These are phyloP conservation scores for Clitarchus hookeri DNA, from an alignment of 2,888 invertebrate genomes.

Conservation along the genomic window DNA sequence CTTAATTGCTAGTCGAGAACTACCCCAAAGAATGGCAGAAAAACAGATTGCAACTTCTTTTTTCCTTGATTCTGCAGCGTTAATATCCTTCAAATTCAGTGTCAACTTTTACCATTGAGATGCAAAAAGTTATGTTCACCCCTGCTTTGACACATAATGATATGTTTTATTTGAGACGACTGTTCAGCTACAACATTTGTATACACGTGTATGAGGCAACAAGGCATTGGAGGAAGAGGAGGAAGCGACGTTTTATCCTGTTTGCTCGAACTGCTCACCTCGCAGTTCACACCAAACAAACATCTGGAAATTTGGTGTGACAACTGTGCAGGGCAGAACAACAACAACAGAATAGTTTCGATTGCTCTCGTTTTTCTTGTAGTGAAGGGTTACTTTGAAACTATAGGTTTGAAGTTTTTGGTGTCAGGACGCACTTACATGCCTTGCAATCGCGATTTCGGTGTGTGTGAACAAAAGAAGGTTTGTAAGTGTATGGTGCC, in stretches of 20 bases:
- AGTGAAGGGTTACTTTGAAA: constrained; percentile 33
- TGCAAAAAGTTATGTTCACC: constrained; percentile 24
- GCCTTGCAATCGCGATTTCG: constrained; percentile 42
- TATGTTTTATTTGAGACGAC: constrained; percentile 40
- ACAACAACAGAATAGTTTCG: constrained; percentile 6
- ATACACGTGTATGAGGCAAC: constrained; percentile 25
- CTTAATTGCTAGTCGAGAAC: too few relatives aligned
- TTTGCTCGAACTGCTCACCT: too few relatives aligned
- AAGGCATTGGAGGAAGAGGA: too few relatives aligned
- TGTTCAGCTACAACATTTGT: constrained; percentile 46
- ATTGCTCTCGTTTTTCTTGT: neutral
- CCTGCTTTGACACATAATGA: constrained; percentile 17
- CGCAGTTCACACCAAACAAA: constrained; percentile 11
- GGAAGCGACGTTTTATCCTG: too few relatives aligned
- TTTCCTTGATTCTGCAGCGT: neutral
- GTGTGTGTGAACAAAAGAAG: constrained; percentile 42
- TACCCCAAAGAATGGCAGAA: too few relatives aligned
- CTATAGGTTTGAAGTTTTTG: constrained; percentile 40
- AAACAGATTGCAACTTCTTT: too few relatives aligned
- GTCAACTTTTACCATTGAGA: neutral
- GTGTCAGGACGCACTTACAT: constrained; percentile 42
- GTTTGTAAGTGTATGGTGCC: neutral
- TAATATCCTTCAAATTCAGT: constrained; percentile 19
- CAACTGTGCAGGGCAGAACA: neutral
- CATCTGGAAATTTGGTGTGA: neutral